Evolutionary conservation across 2,113 vertebrate genomes (phyloP).

Genomic region (Ibidorhyncha struthersii): DNA sequence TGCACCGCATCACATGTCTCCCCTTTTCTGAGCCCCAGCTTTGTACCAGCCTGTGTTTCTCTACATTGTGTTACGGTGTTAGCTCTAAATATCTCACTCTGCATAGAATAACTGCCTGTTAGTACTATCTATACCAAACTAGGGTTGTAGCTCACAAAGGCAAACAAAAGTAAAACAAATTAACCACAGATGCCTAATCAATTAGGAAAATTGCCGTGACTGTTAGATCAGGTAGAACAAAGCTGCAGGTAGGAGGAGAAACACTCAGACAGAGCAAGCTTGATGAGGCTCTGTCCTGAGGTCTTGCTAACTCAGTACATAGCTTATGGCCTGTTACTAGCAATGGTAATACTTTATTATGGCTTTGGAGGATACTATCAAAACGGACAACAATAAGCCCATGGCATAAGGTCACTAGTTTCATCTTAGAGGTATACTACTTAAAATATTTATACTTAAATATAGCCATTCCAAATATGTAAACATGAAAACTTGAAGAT

Average conservation of each 20-base stretch:
- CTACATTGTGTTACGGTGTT: background rate
- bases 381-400: background rate
- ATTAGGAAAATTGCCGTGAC: background rate
- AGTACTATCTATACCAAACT: background rate
- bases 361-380: background rate
- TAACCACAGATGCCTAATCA: background rate
- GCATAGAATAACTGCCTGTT: background rate
- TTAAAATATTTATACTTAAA: background rate
- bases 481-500: background rate
- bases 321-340: background rate
- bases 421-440: background rate
- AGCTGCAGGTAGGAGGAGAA: background rate
- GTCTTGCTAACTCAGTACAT: background rate
- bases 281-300: background rate
- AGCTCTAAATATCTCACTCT: background rate
- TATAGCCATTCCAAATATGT: background rate
- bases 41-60: background rate
- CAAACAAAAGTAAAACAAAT: background rate
- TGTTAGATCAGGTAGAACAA: background rate
- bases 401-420: background rate
- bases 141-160: background rate
- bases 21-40: background rate
- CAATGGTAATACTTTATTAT: background rate
- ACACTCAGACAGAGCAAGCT: background rate
- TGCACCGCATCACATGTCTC: fast-evolving